These are phyloP conservation scores for Sympetrum striolatum DNA, from an alignment of 2,888 invertebrate genomes.

Conservation along the genomic window DNA sequence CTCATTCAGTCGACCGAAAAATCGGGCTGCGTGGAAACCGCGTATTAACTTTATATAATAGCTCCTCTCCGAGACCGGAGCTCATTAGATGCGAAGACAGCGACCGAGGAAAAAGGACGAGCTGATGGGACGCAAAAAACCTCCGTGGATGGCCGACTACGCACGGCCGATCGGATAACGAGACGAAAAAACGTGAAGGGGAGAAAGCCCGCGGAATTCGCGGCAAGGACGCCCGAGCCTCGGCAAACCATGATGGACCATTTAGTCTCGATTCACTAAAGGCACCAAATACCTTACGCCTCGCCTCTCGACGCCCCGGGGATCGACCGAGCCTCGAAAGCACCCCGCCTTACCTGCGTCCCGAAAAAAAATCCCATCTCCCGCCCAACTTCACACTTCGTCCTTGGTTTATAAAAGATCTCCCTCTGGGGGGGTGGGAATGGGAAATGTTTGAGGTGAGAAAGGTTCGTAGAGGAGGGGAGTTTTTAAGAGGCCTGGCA, in stretches of 20 bases:
- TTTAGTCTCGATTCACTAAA: slow-evolving; percentile 37
- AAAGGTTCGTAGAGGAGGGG: not conserved
- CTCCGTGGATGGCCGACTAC: not conserved
- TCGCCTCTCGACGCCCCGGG: slow-evolving; percentile 15
- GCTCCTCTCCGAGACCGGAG: not conserved
- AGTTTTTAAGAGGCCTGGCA: not conserved
- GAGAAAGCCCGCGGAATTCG: not conserved
- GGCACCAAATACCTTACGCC: slow-evolving; percentile 35
- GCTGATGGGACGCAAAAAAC: not conserved
- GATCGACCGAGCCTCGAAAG: not conserved
- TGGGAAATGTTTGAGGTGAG: not conserved
- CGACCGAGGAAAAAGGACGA: not conserved
- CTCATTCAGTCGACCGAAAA: not conserved
- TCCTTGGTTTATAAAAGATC: slow-evolving; percentile 39
- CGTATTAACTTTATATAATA: not conserved
- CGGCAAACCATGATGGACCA: slow-evolving; percentile 27
- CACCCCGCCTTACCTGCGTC: not conserved
- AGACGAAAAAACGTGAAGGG: not conserved
- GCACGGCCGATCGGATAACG: not conserved
- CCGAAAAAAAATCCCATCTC: not conserved
- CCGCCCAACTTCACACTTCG: slow-evolving; percentile 32
- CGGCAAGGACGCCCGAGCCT: not conserved
- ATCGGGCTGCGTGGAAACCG: not conserved
- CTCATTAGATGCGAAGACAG: not conserved
- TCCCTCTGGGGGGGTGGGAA: too few relatives aligned